Base-by-base conservation (phyloP, 2,888 invertebrate genomes). In the Chymomyza fuscimana region DNA sequence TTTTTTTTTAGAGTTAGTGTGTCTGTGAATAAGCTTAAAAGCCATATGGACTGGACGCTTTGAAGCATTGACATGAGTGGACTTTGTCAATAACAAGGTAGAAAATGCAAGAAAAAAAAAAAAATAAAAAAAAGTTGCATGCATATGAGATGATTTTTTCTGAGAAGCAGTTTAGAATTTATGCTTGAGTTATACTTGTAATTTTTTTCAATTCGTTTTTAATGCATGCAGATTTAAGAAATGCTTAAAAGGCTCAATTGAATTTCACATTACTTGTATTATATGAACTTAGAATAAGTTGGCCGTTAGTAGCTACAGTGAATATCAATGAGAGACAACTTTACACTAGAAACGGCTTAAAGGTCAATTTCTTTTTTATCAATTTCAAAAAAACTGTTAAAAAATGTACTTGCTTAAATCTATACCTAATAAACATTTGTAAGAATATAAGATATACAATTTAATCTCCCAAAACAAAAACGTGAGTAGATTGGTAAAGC, bases 11-110 rank as follows among this genome's bases (percentile, higher is more conserved):
- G 40, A 29, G 63, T 22, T 40, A 56, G 63, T 67, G 67, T 65
- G 46, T 58, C 16, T 65, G 63, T 16, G 51, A 62, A 76, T 63
- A 69, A 72, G 70, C 68, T 25, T 62, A 67, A 60, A 70, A 58
- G 40, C 40, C 40, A 46, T 46, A 12, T 12, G 40, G 40, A 46
- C 40, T 46, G 40, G 40, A 12, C 40, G 40, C 12, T 46, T 46
- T 46, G 40, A 46, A 46, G 40, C 40, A 46, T 46, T 46, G 40
- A 46, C 40, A 46, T 46, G 40, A 46, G 40, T 46, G 40, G 40
- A 46, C 40, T 46, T 12, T 46, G 40, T 46, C 40, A 46, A 46
- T 12, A 46, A 10, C 40, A 46, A 46, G 40, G 12, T 46, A 46
- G 12, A 46, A 32, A 46, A 40, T 7, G 40, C 5, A 40, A 1